Evolutionary conservation across 2,113 vertebrate species (phyloP), one percentile per base, ranked within the genome.

Genomic region (Synodontis membranacea): DNA sequence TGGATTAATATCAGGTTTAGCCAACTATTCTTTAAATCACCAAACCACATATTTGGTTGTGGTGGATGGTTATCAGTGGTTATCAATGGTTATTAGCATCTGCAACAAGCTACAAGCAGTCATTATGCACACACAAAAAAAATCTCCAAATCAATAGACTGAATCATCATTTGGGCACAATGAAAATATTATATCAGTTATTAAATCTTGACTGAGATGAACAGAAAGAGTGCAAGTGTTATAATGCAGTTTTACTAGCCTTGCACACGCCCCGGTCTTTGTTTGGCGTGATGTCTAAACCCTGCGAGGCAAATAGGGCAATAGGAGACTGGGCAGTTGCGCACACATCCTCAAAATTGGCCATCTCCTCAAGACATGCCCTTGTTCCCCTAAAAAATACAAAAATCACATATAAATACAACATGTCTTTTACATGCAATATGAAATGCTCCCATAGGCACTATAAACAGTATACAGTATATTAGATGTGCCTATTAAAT

Each of bases 221-320:
- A 74, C 52, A 76, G 81, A 86, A 44, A 42, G 17, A 48, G 39
- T 60, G 21, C 1, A 37, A 81, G 52, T n/a, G 28, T 64, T 74
- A 50, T 21, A 46, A 86, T 9, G 25, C 0, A 74, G n/a, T 72
- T 70, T 86, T 46, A 89, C 66, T 83, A 58, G 98, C 98, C 97
- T 99, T 99, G 79, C 97, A 92, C 37, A 99, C 96, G 21, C 98
- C 98, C 87, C 94, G 88, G 90, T 99, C 98, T 92, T 93, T 95
- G 82, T 92, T 95, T 0, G 95, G 89, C 0, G 97, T 97, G 88
- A 99, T 92, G 90, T 99, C 98, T 60, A 95, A 93, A 68, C 97
- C 97, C 0, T 93, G 94, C 80, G 94, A 93, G 0, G 93, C 92
- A 74, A 98, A 95, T 62, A 92, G 88, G 0, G 91, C 92, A 8